Evolutionary conservation across 2,888 invertebrate genomes (phyloP).

Genomic region (Deilephila elpenor): DNA sequence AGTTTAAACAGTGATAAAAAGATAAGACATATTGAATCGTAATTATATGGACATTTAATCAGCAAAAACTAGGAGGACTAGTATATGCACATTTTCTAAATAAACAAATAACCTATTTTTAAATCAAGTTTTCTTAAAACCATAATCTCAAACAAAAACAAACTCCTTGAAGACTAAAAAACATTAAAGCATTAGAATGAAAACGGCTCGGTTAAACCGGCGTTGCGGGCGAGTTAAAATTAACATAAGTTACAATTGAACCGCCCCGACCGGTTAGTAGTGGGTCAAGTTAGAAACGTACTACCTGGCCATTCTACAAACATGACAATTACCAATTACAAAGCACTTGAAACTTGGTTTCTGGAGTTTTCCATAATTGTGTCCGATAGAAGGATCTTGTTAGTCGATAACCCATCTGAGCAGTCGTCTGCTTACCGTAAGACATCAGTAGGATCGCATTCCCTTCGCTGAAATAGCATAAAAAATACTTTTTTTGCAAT

Average conservation of each 20-base stretch:
- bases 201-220: neutral
- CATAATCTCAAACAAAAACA: neutral
- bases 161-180: neutral
- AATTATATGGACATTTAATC: too few relatives aligned
- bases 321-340: conserved; percentile 76
- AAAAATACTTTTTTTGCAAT: too few relatives aligned
- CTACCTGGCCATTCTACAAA: conserved; percentile 64
- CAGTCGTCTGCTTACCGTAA: too few relatives aligned
- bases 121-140: neutral
- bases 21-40: too few relatives aligned
- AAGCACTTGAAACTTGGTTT: conserved; percentile 33
- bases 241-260: conserved; percentile 31
- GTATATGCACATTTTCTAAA: too few relatives aligned
- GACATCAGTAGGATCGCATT: too few relatives aligned
- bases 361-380: neutral
- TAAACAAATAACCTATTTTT: too few relatives aligned
- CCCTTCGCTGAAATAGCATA: too few relatives aligned
- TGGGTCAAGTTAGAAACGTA: conserved; percentile 73
- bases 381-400: neutral
- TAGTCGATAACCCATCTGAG: too few relatives aligned
- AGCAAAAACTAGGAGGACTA: too few relatives aligned
- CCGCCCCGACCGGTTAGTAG: conserved; percentile 38
- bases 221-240: conserved; percentile 25
- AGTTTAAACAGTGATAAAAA: too few relatives aligned
- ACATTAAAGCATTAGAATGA: neutral